Base-by-base conservation (phyloP, 2,888 invertebrate species). In the Piscicola geometra region DNA sequence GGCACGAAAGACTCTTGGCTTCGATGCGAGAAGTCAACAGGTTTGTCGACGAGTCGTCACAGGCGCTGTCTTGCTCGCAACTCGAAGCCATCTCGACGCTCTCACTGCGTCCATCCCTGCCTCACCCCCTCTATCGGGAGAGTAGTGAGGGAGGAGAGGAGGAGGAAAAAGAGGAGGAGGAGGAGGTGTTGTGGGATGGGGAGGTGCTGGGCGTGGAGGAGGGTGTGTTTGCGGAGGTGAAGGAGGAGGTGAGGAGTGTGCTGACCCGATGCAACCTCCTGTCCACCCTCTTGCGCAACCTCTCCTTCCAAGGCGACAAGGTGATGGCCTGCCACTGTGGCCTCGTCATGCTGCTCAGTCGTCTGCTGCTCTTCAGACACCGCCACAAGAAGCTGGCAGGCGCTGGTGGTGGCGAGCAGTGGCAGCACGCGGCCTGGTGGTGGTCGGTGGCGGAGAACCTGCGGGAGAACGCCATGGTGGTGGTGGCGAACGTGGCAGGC, bases 391-490 rank as follows among this genome's bases (percentile, higher is more conserved):
- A 50, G 28, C 25, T 66, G 35, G 68, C 30, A 28, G 35, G 28
- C 3, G 32, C 30, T 18, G 12, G 28, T 25, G 2, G 33, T 28
- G 5, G n/a, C 2, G 67, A 67, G 28, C 21, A 5, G 30, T 64
- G 64, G n/a, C 64, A 64, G 64, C 21, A 56, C 33, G 41, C n/a
- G n/a, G 25, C 36, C 21, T 88, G 88, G 88, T 88, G 94, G 94
- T 95, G 95, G 94, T 94, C 94, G 82, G 92, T 93, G 86, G 88
- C 97, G 79, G 91, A 93, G 82, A 91, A 92, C 85, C 90, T 99
- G 82, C 90, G 98, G 78, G 98, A 99, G 87, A 96, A 99, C 87
- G 92, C 94, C 83, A 90, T 99, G 81, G 98, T 98, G 76, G 92
- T 93, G 85, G 90, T 94, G 85, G 92, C 97, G 72, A 99, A 99